phyloP scores from a whole-genome alignment of 2,113 vertebrate species.

The Leucoraja erinaceus region DNA sequence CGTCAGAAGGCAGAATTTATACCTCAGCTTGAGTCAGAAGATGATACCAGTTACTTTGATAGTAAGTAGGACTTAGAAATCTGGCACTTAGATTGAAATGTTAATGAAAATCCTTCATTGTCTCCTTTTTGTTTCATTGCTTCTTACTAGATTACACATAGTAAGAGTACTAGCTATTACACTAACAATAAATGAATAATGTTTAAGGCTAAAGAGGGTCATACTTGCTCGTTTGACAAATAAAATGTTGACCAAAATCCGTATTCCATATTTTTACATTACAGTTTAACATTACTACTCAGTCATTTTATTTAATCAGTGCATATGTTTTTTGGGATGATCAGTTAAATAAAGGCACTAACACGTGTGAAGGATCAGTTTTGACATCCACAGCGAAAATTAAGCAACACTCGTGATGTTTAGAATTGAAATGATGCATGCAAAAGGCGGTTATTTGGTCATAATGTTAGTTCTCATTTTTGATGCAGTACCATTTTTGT shows the following conservation, averaged over 20 bases:
- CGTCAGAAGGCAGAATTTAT: slow-evolving; percentile 98
- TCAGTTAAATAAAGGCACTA: background rate
- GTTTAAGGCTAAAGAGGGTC: background rate
- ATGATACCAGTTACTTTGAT: slow-evolving; percentile 98
- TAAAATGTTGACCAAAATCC: background rate
- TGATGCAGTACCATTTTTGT: background rate
- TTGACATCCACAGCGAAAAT: background rate
- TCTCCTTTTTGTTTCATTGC: background rate
- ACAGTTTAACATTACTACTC: background rate
- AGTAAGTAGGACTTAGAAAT: slow-evolving; percentile 60
- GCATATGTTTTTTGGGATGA: background rate
- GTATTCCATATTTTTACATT: background rate
- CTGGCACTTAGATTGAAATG: background rate
- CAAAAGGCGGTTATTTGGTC: background rate
- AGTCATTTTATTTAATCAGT: background rate
- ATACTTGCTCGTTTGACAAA: no score
- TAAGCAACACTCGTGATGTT: background rate
- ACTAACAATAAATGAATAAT: background rate
- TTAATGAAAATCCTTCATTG: slow-evolving; percentile 38
- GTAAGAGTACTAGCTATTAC: background rate
- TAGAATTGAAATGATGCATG: background rate
- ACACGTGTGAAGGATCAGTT: background rate
- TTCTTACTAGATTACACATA: background rate
- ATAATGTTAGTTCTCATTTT: background rate
- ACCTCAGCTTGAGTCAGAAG: slow-evolving; percentile 91